Conservation (phyloP, 1,140 invertebrate species). For the Trichonephila clavipes region DNA sequence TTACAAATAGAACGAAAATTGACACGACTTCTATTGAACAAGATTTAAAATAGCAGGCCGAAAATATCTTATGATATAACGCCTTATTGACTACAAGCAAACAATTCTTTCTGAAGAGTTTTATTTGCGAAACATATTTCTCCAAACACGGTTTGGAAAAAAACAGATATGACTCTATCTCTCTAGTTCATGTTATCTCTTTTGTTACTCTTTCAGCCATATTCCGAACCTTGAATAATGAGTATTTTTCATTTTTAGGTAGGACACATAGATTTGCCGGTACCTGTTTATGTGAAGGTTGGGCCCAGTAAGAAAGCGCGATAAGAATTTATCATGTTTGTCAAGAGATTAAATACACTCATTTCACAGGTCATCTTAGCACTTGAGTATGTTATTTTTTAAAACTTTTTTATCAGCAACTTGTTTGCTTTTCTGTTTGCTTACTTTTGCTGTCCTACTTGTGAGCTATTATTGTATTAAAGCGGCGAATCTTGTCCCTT, state of each 20-base stretch:
- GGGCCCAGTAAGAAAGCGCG: neutral
- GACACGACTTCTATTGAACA: too few species aligned
- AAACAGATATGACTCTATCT: neutral
- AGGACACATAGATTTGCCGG: neutral
- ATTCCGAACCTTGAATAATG: slow-evolving; percentile 22
- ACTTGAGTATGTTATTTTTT: slow-evolving; percentile 12
- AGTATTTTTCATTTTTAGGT: neutral
- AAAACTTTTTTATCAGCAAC: slow-evolving; percentile 7
- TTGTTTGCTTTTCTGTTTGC: slow-evolving; percentile 16
- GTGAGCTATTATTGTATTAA: neutral
- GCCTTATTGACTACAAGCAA: neutral
- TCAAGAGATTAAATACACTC: neutral
- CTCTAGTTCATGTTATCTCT: neutral
- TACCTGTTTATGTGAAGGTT: neutral
- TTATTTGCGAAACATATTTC: neutral
- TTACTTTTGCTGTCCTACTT: slow-evolving; percentile 23
- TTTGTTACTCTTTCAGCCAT: neutral
- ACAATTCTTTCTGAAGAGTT: neutral
- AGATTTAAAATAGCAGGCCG: too few species aligned
- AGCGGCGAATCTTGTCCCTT: neutral
- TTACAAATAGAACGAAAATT: too few species aligned
- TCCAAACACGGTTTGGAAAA: neutral
- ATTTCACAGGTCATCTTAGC: slow-evolving; percentile 24
- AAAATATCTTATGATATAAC: neutral
- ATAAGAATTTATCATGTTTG: neutral